A percentile compares a stretch with the other conserved stretches of the same genome.
Evolutionary conservation across 53 echinoderm and acorn worm genomes (phyloP).

Genomic region (Echinometra lucunter): DNA sequence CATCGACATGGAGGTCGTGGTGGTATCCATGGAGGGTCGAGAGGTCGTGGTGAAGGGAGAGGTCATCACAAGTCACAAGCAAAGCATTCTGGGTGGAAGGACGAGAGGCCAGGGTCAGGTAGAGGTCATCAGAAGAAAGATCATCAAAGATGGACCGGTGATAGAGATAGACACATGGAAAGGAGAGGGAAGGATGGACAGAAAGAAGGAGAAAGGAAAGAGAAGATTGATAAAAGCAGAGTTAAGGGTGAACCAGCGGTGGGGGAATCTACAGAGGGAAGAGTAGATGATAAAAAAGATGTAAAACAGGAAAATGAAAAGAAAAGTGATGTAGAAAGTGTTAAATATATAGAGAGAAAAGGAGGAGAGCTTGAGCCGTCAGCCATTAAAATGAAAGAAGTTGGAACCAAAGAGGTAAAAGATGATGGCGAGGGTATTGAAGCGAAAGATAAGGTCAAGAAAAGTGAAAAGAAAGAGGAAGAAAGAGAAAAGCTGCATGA

Average conservation of each 20-base stretch:
- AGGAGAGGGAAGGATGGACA: constrained; percentile 17
- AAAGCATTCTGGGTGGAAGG: not conserved
- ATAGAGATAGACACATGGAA: constrained; percentile 32
- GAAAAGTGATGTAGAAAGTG: not conserved
- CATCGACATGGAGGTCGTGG: not conserved
- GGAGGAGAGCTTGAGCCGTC: not conserved
- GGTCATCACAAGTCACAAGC: constrained; percentile 28
- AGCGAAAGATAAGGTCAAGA: not conserved
- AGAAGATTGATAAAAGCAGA: not conserved
- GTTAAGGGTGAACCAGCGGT: not conserved
- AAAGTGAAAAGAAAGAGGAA: not conserved
- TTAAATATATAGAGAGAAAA: not conserved
- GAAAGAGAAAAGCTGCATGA: not conserved
- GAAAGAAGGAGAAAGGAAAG: constrained; percentile 21
- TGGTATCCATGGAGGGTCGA: not conserved
- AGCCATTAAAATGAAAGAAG: not conserved
- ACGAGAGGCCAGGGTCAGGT: constrained; percentile 13
- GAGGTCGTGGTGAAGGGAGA: constrained; percentile 26
- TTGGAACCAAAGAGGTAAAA: not conserved
- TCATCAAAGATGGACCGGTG: not conserved
- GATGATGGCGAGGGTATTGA: not conserved
- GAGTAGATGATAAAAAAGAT: not conserved
- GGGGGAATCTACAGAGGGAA: not conserved
- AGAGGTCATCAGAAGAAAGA: not conserved
- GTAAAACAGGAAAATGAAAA: not conserved